Evolutionary conservation across 2,113 vertebrate genomes (phyloP), one percentile per base, ranked within the genome.

Genomic region (Malurus elegans): DNA sequence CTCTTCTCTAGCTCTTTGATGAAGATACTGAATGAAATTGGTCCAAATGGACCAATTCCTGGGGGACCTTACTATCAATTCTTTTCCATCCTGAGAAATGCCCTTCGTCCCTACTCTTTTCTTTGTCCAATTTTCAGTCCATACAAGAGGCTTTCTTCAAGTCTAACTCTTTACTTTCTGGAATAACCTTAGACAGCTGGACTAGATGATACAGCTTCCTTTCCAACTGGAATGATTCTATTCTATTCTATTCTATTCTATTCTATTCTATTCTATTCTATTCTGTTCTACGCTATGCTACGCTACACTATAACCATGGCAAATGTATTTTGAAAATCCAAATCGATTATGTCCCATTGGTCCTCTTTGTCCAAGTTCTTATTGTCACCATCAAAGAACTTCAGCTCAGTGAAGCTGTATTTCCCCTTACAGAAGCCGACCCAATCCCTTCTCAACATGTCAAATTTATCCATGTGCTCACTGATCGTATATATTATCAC

Each of bases 221-320:
- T 88, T 67, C n/a, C 47, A 80, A 6, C 8, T 36, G 48, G 7
- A 40, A 62, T 14, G 34, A 6, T 38, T 10, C 29, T 47, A 5
- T 62, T 71, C 47, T 31, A 51, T 70, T 9, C 66, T 50, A 51
- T 67, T 20, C 64, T 25, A 45, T 65, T 9, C 61, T 21, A 42
- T 42, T 11, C 61, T 21, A 42, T 19, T 34, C 60, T 38, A 47
- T 47, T 47, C 45, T 20, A 42, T 11, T 16, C 62, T 11, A 13
- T 9, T 4, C 44, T 5, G 34, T 14, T 0, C 34, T 10, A 31
- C 15, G 1, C 31, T 60, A 31, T 20, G 1, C 31, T 60, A 36
- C 36, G 36, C 36, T 36, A 36, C 36, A 9, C 36, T 36, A 36
- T 36, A 74, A 74, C 3, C 36, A 44, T 56, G 20, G n/a, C 19